Percentiles rank a stretch among this genome's conserved stretches.
Conservation (phyloP, 2,888 invertebrate species). For the Pandemis cinnamomeana region DNA sequence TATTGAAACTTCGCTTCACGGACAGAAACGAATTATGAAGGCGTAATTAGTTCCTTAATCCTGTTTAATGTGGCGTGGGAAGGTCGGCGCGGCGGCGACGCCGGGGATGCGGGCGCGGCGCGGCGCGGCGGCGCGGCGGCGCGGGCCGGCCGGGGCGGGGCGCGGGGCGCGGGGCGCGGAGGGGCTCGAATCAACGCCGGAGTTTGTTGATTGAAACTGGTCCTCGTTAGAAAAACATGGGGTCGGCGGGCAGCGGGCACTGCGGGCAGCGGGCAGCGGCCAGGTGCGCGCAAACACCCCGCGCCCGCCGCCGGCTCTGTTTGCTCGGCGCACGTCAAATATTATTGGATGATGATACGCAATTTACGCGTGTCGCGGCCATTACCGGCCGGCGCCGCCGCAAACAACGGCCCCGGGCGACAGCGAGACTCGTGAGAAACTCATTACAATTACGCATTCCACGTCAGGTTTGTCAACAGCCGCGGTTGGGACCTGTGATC, state of each 20-base stretch:
- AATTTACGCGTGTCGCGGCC: slow-evolving; percentile 61
- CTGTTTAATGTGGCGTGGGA: slow-evolving; percentile 41
- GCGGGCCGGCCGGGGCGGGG: not conserved
- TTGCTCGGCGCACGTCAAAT: slow-evolving; percentile 56
- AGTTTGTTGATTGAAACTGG: slow-evolving; percentile 64
- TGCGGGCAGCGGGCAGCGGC: slow-evolving; percentile 49
- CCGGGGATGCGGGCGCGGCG: too few species aligned
- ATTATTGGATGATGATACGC: slow-evolving; percentile 75
- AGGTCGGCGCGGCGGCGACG: slow-evolving; percentile 2
- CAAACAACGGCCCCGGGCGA: slow-evolving; percentile 15
- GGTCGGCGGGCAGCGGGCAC: slow-evolving; percentile 53
- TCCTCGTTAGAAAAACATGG: slow-evolving; percentile 67
- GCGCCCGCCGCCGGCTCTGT: slow-evolving; percentile 42
- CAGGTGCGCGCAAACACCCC: slow-evolving; percentile 32
- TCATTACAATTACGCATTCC: slow-evolving; percentile 20
- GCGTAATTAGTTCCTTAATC: slow-evolving; percentile 41
- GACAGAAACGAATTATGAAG: slow-evolving; percentile 33
- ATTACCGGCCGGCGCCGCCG: slow-evolving; percentile 27
- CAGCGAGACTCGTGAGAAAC: slow-evolving; percentile 39
- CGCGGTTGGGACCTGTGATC: not conserved
- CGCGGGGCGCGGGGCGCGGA: not conserved
- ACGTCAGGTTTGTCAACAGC: slow-evolving; percentile 18
- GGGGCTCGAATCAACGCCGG: slow-evolving; percentile 59
- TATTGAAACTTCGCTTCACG: slow-evolving; percentile 30
- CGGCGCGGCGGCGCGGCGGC: not conserved